phyloP scores from a whole-genome alignment of 2,888 invertebrate species.

The Fragum sueziense region DNA sequence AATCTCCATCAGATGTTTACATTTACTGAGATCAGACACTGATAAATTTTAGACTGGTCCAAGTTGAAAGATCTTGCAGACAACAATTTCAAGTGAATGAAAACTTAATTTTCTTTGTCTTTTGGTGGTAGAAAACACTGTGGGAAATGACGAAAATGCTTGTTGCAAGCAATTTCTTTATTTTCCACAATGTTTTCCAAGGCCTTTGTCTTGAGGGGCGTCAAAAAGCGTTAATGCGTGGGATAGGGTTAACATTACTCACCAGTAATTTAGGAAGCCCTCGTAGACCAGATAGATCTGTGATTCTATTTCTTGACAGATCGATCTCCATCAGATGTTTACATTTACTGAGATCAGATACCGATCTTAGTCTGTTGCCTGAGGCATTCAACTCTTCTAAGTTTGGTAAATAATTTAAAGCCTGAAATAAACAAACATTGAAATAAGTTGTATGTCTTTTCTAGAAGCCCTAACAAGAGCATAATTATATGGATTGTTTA shows the following conservation, averaged over 20 bases:
- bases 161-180: too few relatives aligned
- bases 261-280: conserved; percentile 73
- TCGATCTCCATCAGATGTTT: conserved; percentile 77
- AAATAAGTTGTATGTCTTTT: too few relatives aligned
- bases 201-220: too few relatives aligned
- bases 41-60: too few relatives aligned
- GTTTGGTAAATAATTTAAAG: conserved; percentile 77
- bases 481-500: too few relatives aligned
- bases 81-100: too few relatives aligned
- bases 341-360: conserved; percentile 75
- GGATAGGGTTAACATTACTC: conserved; percentile 25
- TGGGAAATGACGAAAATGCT: too few relatives aligned
- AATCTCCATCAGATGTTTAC: conserved; percentile 76
- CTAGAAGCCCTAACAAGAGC: too few relatives aligned
- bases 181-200: too few relatives aligned
- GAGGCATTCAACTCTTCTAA: conserved; percentile 76
- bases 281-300: conserved; percentile 74
- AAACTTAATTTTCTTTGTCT: background rate
- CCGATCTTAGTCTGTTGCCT: conserved; percentile 73
- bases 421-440: conserved; percentile 67
- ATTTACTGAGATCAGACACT: conserved; percentile 74
- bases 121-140: background rate
- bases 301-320: conserved; percentile 74
- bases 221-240: too few relatives aligned
- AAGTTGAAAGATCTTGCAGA: too few relatives aligned